Conservation (phyloP, 2,888 invertebrate genomes). For the Neoascia interrupta region DNA sequence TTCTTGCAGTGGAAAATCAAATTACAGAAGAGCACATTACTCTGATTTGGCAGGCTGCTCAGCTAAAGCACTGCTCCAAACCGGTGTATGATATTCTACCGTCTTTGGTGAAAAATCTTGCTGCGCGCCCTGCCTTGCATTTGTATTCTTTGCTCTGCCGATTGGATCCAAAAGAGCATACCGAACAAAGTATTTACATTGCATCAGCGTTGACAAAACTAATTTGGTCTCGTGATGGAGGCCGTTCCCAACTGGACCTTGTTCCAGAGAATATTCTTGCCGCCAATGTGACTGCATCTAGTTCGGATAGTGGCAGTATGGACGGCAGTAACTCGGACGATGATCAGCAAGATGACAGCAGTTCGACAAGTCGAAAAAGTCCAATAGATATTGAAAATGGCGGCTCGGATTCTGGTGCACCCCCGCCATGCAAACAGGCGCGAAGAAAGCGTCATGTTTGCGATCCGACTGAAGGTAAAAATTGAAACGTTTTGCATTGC, state of each 20-base stretch:
- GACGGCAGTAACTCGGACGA: constrained; percentile 90
- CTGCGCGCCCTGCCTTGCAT: constrained; percentile 93
- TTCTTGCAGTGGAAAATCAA: constrained; percentile 94
- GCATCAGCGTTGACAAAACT: constrained; percentile 94
- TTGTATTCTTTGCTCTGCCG: constrained; percentile 92
- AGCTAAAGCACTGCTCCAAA: constrained; percentile 95
- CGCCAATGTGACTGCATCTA: constrained; percentile 81
- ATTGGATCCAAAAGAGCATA: constrained; percentile 94
- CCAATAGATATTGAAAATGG: constrained; percentile 80
- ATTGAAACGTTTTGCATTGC: background rate
- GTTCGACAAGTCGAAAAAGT: constrained; percentile 81
- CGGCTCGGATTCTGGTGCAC: constrained; percentile 80
- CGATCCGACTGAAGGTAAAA: constrained; percentile 74
- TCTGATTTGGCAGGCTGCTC: constrained; percentile 96
- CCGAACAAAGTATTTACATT: constrained; percentile 94
- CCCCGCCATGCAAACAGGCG: constrained; percentile 81
- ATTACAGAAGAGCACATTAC: constrained; percentile 95
- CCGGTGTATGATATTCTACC: constrained; percentile 95
- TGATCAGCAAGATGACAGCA: constrained; percentile 83
- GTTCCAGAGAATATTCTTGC: constrained; percentile 79
- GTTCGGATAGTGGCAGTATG: constrained; percentile 90
- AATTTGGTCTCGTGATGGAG: constrained; percentile 89
- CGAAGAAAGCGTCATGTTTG: constrained; percentile 78
- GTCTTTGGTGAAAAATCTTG: constrained; percentile 93
- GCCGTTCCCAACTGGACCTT: constrained; percentile 79